Percentiles rank a stretch among this genome's conserved stretches.
phyloP scores from a whole-genome alignment of 2,113 vertebrate genomes.

The Atlantisia rogersi region DNA sequence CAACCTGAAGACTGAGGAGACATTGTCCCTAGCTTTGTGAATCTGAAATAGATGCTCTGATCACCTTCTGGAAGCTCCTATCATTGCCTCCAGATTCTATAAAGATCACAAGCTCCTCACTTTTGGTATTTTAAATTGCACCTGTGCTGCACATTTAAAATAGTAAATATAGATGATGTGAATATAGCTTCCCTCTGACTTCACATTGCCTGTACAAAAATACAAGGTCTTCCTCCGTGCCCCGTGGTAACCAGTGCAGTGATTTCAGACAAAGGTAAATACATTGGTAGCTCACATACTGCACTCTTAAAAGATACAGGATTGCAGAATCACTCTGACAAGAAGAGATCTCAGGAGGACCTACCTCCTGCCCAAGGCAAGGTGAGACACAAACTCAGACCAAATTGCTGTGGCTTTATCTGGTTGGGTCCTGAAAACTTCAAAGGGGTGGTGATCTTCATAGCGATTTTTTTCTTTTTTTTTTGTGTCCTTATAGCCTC shows the following conservation, averaged over 20 bases:
- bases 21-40: neutral
- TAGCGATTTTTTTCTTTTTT: neutral
- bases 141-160: neutral
- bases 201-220: neutral
- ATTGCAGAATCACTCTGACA: neutral
- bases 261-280: neutral
- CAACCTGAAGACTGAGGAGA: neutral
- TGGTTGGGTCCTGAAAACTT: neutral
- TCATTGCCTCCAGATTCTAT: neutral
- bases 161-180: neutral
- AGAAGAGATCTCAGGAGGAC: neutral
- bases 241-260: neutral
- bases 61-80: neutral
- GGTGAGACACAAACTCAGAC: neutral
- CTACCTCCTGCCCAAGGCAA: neutral
- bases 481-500: neutral
- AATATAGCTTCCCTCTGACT: neutral
- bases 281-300: neutral
- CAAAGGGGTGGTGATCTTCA: neutral
- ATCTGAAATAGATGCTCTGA: neutral
- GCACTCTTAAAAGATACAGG: neutral
- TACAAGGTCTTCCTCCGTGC: neutral
- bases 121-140: conserved; percentile 27
- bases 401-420: neutral
- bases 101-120: neutral